Evolutionary conservation across 2,888 invertebrate genomes (phyloP).

Genomic region (Acrobasis suavella): DNA sequence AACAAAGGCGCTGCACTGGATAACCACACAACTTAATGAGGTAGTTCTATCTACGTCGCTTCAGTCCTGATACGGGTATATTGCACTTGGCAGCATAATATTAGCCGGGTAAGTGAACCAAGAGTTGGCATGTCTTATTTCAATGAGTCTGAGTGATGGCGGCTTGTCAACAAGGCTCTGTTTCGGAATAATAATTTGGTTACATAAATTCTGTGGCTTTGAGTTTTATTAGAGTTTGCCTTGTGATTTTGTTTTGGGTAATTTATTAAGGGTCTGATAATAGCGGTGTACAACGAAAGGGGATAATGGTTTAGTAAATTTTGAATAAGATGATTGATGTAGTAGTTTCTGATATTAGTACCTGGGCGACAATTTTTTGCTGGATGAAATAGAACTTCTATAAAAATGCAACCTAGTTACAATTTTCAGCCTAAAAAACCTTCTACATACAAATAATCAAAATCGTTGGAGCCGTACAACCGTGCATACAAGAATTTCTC

Average conservation of each 20-base stretch:
- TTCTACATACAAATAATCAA: no score
- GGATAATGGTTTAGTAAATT: not conserved
- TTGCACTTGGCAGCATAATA: slow-evolving; percentile 35
- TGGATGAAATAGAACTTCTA: no score
- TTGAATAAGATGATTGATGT: no score
- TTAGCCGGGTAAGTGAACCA: slow-evolving; percentile 42
- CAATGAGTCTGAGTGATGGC: slow-evolving; percentile 53
- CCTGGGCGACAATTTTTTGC: no score
- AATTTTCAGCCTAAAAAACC: no score
- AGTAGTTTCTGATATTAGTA: not conserved
- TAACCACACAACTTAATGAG: slow-evolving; percentile 62
- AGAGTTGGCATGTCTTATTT: slow-evolving; percentile 51
- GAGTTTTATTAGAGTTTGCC: slow-evolving; percentile 29
- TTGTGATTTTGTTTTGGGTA: slow-evolving; percentile 15
- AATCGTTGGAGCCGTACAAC: no score
- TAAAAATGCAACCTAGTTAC: no score
- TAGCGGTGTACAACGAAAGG: not conserved
- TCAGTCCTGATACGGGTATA: slow-evolving; percentile 43
- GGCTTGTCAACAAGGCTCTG: slow-evolving; percentile 42
- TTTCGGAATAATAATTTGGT: slow-evolving; percentile 49
- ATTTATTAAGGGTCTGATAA: slow-evolving; percentile 23
- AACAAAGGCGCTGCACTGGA: slow-evolving; percentile 48
- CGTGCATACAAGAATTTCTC: no score
- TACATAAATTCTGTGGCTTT: slow-evolving; percentile 36
- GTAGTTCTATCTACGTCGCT: slow-evolving; percentile 54